Evolutionary conservation across 2,888 invertebrate genomes (phyloP), one percentile per base, ranked within the genome.

Genomic region (Abscondita cerata): DNA sequence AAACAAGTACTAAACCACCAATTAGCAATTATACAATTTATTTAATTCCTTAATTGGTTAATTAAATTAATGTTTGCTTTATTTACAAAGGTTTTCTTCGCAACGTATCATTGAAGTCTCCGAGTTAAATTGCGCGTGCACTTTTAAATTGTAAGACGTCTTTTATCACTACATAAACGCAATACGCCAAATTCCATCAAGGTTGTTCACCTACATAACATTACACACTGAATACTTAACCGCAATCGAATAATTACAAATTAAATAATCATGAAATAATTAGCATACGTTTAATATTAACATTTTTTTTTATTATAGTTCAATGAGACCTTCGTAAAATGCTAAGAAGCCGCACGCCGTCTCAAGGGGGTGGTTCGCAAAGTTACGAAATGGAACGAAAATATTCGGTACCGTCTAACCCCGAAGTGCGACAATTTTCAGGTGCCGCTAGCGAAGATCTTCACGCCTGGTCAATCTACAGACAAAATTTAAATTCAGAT

Each of bases 391-490:
- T 87, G 82, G 93, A 94, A 82, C 85, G 94, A 73, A 88, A 94
- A 77, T 95, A 95, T 83, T 93, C 94, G 54, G 93, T 94, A 78
- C 94, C 94, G 20, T 91, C 92, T 71, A 89, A 91, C 79, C 89
- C 92, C 59, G 87, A 88, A 72, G 85, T 86, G n/a, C 76, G 84
- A 67, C 80, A 85, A 70, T 90, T 90, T 62, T 87, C 92, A 66
- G 90, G 89, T 65, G 92, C 92, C 78, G 92, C 93, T 71, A 93
- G 92, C 52, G 95, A 96, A 78, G 96, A 96, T 79, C 85, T 96
- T 64, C 96, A 96, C 80, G 96, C 96, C 62, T 96, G 96, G 96
- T 95, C 95, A 69, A 96, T 96, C 79, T 93, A 93, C 83, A 93
- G 96, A 79, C 95, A 96, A 88, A 96, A 96, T 80, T 84, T 96